Evolutionary conservation across 2,113 vertebrate genomes (phyloP).

Genomic region (Oncorhynchus clarkii): DNA sequence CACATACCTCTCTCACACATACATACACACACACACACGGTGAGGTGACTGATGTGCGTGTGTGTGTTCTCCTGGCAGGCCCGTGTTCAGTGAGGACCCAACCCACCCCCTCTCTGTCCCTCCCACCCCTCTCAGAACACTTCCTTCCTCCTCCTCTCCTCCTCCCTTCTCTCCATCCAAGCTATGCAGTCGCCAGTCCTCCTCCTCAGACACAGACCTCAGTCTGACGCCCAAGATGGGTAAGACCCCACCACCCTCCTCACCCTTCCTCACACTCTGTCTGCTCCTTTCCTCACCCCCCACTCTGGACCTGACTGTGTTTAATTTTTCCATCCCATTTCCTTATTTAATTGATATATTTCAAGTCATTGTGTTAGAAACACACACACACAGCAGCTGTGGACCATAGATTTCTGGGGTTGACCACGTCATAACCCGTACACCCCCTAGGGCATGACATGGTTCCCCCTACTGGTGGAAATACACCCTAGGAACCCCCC

Average conservation of each 20-base stretch:
- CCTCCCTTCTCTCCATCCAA: slow-evolving; percentile 99
- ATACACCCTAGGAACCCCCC: not conserved
- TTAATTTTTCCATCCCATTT: slow-evolving; percentile 17
- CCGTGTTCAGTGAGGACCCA: slow-evolving; percentile 97
- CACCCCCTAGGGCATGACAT: not conserved
- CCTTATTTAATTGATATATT: slow-evolving; percentile 54
- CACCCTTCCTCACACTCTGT: slow-evolving; percentile 13
- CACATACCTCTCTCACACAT: not conserved
- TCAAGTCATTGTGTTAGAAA: slow-evolving; percentile 31
- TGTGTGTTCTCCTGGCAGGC: slow-evolving; percentile 89
- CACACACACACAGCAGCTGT: not conserved
- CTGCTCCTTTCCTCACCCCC: slow-evolving; percentile 3
- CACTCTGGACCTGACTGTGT: slow-evolving; percentile 44
- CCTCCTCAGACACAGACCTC: slow-evolving; percentile 99
- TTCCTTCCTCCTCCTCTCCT: slow-evolving; percentile 99
- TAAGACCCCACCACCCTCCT: slow-evolving; percentile 77
- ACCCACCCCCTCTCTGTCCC: slow-evolving; percentile 91
- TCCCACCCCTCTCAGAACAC: slow-evolving; percentile 98
- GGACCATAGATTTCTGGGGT: not conserved
- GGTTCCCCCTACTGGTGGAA: not conserved
- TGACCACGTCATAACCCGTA: no score
- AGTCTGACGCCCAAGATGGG: slow-evolving; percentile 99
- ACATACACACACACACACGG: slow-evolving; percentile 29
- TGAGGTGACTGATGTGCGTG: slow-evolving; percentile 46
- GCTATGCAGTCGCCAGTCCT: slow-evolving; percentile 99